Evolutionary conservation across 2,113 vertebrate species (phyloP).

Genomic region (Rhabdornis inornatus): DNA sequence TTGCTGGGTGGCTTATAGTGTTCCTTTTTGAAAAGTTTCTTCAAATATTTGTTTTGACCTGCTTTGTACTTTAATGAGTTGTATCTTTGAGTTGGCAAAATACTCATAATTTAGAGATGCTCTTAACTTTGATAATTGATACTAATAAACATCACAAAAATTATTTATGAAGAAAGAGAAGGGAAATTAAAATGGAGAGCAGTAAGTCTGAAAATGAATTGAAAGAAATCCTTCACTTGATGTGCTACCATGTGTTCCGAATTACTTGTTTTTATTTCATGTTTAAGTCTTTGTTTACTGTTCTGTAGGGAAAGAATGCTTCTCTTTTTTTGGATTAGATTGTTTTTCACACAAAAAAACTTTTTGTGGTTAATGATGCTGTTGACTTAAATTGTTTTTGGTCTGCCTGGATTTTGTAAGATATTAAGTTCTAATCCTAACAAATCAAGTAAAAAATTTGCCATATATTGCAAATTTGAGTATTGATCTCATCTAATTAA

Average conservation of each 20-base stretch:
- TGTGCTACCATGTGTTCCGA: not conserved
- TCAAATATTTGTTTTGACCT: not conserved
- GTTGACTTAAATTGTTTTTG: not conserved
- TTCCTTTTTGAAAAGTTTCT: not conserved
- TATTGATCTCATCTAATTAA: not conserved
- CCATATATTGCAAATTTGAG: not conserved
- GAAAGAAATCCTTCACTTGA: not conserved
- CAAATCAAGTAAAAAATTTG: not conserved
- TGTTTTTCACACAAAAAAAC: not conserved
- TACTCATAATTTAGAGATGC: not conserved
- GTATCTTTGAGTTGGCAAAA: not conserved
- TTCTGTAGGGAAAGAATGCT: not conserved
- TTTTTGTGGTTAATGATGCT: not conserved
- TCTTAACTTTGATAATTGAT: not conserved
- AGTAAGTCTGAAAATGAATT: not conserved
- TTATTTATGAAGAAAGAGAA: not conserved
- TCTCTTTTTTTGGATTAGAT: not conserved
- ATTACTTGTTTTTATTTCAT: not conserved
- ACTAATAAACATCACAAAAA: not conserved
- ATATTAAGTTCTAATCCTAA: not conserved
- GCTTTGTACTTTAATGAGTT: not conserved
- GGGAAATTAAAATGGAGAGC: not conserved
- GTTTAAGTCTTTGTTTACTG: not conserved
- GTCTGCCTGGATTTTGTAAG: not conserved
- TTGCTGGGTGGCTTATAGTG: not conserved